phyloP scores from a whole-genome alignment of 1,140 invertebrate species.

The Sminthurides bifidus region DNA sequence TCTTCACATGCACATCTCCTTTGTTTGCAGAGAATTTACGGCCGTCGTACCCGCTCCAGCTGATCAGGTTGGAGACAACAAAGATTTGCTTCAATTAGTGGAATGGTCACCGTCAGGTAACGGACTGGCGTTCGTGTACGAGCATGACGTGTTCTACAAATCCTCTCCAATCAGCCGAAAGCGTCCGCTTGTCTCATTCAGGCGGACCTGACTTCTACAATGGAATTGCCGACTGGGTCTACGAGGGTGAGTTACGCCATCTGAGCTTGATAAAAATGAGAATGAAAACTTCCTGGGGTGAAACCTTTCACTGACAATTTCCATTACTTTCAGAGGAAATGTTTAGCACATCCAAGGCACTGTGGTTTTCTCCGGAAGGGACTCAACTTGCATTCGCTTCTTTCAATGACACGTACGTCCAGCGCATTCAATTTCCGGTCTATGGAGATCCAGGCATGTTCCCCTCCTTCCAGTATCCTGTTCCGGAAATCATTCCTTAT shows the following conservation, averaged over 20 bases:
- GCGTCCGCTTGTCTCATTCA: constrained; percentile 45
- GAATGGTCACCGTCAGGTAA: constrained; percentile 60
- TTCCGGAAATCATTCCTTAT: constrained; percentile 52
- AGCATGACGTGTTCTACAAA: constrained; percentile 70
- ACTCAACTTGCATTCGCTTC: constrained; percentile 63
- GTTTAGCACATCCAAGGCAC: constrained; percentile 64
- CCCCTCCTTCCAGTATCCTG: constrained; percentile 36
- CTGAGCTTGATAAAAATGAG: not conserved
- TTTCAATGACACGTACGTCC: constrained; percentile 62
- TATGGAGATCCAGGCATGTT: constrained; percentile 38
- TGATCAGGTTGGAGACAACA: not conserved
- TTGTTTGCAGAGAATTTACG: not conserved
- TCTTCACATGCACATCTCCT: not conserved
- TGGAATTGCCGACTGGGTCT: constrained; percentile 68
- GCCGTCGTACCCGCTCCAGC: not conserved
- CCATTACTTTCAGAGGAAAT: constrained; percentile 63
- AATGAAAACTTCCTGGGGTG: not conserved
- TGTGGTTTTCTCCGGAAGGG: constrained; percentile 79
- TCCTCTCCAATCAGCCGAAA: constrained; percentile 40
- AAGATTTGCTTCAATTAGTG: constrained; percentile 46
- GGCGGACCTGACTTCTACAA: constrained; percentile 57
- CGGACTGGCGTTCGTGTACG: constrained; percentile 58
- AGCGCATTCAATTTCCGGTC: constrained; percentile 38
- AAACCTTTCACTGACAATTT: not conserved
- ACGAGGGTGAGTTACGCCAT: constrained; percentile 48